These are phyloP conservation scores for Oscheius sp. DNA, from an alignment of 2,888 invertebrate genomes.

Conservation along the genomic window DNA sequence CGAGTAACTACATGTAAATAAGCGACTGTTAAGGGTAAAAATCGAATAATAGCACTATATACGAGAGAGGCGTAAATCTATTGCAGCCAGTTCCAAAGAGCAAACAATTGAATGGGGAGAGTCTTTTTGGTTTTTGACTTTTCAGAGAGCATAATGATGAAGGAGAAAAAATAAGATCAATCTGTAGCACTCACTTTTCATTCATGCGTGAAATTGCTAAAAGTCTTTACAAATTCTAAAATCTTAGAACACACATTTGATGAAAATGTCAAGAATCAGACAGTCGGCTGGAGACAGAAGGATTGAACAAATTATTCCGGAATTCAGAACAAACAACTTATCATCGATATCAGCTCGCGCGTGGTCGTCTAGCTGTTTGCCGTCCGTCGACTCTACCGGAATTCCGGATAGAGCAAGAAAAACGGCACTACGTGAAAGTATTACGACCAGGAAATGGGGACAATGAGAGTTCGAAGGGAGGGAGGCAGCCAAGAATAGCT, in stretches of 20 bases:
- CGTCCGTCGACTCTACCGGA: constrained; percentile 3
- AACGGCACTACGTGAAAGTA: background rate
- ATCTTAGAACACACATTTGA: background rate
- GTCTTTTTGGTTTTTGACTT: background rate
- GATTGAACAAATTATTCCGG: constrained; percentile 10
- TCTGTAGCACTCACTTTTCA: too few species aligned
- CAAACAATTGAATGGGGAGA: constrained; percentile 1
- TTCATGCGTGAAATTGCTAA: too few species aligned
- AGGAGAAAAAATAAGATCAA: background rate
- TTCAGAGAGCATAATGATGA: background rate
- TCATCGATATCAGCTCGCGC: constrained; percentile 24
- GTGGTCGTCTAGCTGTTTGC: constrained; percentile 24
- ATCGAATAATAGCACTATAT: too few species aligned
- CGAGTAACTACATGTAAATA: too few species aligned
- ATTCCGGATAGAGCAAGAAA: constrained; percentile 19
- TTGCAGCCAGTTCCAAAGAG: constrained; percentile 16
- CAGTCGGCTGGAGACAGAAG: background rate
- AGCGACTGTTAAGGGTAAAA: too few species aligned
- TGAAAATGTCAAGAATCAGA: background rate
- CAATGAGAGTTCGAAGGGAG: background rate
- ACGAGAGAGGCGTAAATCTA: constrained; percentile 14
- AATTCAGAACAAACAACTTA: constrained; percentile 23
- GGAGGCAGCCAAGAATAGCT: too few species aligned
- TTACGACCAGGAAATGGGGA: background rate
- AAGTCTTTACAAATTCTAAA: too few species aligned